Evolutionary conservation across 2,113 vertebrate genomes (phyloP), one percentile per base, ranked within the genome.

Genomic region (Aphelocoma coerulescens): DNA sequence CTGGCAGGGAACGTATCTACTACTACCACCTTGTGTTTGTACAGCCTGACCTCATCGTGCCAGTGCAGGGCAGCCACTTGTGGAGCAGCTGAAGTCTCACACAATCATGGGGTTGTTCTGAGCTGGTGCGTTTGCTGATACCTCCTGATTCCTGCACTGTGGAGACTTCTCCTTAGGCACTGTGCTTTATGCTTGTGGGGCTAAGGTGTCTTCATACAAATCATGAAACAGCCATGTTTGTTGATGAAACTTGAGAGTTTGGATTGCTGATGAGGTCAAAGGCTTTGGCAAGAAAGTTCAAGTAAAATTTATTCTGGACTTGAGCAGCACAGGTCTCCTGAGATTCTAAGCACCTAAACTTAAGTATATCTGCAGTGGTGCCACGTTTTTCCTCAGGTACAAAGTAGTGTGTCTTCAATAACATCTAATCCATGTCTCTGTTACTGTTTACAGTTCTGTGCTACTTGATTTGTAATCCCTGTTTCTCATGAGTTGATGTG

Each of bases 21-120:
- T 32, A 0, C 49, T 17, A 6, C 15, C 59, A 6, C 17, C 59
- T 46, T 3, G 0, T 77, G 80, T 46, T 62, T 30, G 58, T 73
- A 5, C 37, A 49, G 51, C 55, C 63, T 77, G 76, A 54, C 41
- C 52, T 74, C 4, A 0, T 16, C 1, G 0, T 75, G 80, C 72
- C n/a, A 21, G 73, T 2, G 28, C 75, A 41, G 83, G 4, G 17
- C 46, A 19, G 65, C 30, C 33, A 1, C 54, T 61, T 12, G 32
- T 73, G 78, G 32, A 63, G 82, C 77, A 73, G 81, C 55, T 65
- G 41, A 51, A 62, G 51, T 20, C 61, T 30, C 65, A 39, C 28
- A 1, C 5, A 27, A 39, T 8, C 6, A 1, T 28, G 72, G 86
- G 69, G 17, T 82, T 11, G 0, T 48, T 67, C 46, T 65, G 58